phyloP scores from a whole-genome alignment of 2,888 invertebrate genomes.

The Xanthorhoe spadicearia region DNA sequence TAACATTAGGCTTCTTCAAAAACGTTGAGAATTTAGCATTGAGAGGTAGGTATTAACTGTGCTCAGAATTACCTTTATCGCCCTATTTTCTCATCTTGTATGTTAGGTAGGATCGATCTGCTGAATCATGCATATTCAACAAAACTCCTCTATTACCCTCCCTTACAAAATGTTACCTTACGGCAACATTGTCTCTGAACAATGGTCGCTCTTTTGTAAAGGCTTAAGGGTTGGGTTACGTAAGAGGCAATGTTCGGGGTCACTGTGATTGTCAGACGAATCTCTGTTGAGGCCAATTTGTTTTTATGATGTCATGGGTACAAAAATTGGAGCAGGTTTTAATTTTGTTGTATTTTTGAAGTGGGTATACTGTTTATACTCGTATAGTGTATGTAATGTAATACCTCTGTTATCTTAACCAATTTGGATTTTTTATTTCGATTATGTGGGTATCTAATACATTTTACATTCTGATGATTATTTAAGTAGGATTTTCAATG shows the following conservation, averaged over 20 bases:
- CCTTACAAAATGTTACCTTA: conserved; percentile 35
- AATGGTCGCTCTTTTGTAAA: conserved; percentile 35
- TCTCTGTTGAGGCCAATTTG: conserved; percentile 21
- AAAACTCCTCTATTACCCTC: conserved; percentile 16
- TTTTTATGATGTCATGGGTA: conserved; percentile 15
- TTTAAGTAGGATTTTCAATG: too few relatives aligned
- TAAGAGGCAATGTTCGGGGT: conserved; percentile 25
- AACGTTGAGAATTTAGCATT: background rate
- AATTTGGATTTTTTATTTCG: too few relatives aligned
- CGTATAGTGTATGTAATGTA: too few relatives aligned
- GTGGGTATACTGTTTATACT: too few relatives aligned
- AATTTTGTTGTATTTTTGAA: too few relatives aligned
- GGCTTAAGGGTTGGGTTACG: conserved; percentile 23
- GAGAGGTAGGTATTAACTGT: background rate
- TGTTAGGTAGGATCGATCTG: background rate
- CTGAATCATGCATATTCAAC: conserved; percentile 15
- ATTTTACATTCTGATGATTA: too few relatives aligned
- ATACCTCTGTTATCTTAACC: too few relatives aligned
- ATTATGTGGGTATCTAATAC: too few relatives aligned
- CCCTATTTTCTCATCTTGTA: background rate
- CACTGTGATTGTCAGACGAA: conserved; percentile 28
- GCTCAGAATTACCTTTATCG: background rate
- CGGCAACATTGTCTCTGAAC: conserved; percentile 38
- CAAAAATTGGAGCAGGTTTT: too few relatives aligned
- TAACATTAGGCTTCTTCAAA: too few relatives aligned